Evolutionary conservation across 2,888 invertebrate genomes (phyloP), one percentile per base, ranked within the genome.

Genomic region (Dynastes grantii): DNA sequence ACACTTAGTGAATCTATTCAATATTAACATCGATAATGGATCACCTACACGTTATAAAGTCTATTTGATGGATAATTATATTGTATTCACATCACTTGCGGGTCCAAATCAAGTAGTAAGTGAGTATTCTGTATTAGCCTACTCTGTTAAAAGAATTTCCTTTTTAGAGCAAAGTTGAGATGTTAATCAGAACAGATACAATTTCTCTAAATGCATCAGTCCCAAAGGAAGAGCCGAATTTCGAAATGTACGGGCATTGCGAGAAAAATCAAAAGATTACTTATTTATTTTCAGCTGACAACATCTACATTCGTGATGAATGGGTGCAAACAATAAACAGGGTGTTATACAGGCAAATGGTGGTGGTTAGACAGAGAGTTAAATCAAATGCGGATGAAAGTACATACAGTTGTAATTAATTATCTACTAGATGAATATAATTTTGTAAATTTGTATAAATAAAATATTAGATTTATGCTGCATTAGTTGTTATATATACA

Each of bases 311-410:
- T 16, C 78, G 79, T 55, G 49, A 78, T 9, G 27, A 65, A 37
- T 81, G 81, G 81, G 58, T 75, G 32, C 64, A 73, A 9, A 45
- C 45, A 22, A 71, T 81, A 13, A 65, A 76, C 2, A 68, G 78
- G 29, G 76, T 79, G n/a, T 75, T 81, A 22, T 78, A 79, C 55
- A 75, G 61, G 22, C 81, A 81, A 64, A 71, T 81, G 40, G 63
- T 77, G 5, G 68, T 73, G 1, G 78, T 78, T 76, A 78, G 76
- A 58, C 29, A 64, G 16, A 64, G 73, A n/a, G 73, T 61, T 11
- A 27, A 51, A 51, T 68, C 68, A 11, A 68, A 5, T 29, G 29
- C 68, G 16, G 68, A 68, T 13, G 68, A 68, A 11, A 68, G 68
- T 51, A 27, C 68, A 6, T 6, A 22, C 2, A 51, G 51, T 53